A percentile compares a stretch with the other conserved stretches of the same genome.
Conservation (phyloP, 1,140 invertebrate genomes). For the Parasteatoda tepidariorum region DNA sequence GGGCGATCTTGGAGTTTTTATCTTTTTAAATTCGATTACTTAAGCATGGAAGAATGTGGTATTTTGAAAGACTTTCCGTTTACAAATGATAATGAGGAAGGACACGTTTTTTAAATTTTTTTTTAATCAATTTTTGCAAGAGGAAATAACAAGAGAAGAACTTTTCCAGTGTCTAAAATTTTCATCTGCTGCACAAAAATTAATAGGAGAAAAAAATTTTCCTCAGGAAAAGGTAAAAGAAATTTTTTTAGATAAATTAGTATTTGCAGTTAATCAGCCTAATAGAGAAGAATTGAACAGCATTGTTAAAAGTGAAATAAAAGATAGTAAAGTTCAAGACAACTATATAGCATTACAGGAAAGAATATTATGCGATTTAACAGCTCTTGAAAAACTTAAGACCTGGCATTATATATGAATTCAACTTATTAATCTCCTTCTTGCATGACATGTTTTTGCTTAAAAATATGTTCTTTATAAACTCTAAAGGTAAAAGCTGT, state of each 20-base stretch:
- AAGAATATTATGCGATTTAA: constrained; percentile 12
- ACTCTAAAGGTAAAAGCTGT: constrained; percentile 22
- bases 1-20: constrained; percentile 26
- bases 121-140: constrained; percentile 25
- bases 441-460: constrained; percentile 29
- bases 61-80: constrained; percentile 43
- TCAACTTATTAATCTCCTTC: constrained; percentile 28
- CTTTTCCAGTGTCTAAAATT: constrained; percentile 13
- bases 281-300: constrained; percentile 32
- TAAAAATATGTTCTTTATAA: constrained; percentile 32
- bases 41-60: constrained; percentile 13
- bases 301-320: constrained; percentile 37
- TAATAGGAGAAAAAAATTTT: constrained; percentile 11
- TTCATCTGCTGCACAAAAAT: constrained; percentile 22
- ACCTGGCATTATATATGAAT: constrained; percentile 18
- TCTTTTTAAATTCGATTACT: constrained; percentile 22
- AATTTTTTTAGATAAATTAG: constrained; percentile 39
- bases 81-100: constrained; percentile 4
- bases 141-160: constrained; percentile 35
- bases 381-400: neutral
- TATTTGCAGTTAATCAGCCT: constrained; percentile 41
- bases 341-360: constrained; percentile 15
- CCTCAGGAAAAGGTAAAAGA: constrained; percentile 15
- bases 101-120: constrained; percentile 6
- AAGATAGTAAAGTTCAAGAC: constrained; percentile 10